These are phyloP conservation scores for Cynoglossus semilaevis DNA, from an alignment of 2,113 vertebrate genomes.

Conservation along the genomic window DNA sequence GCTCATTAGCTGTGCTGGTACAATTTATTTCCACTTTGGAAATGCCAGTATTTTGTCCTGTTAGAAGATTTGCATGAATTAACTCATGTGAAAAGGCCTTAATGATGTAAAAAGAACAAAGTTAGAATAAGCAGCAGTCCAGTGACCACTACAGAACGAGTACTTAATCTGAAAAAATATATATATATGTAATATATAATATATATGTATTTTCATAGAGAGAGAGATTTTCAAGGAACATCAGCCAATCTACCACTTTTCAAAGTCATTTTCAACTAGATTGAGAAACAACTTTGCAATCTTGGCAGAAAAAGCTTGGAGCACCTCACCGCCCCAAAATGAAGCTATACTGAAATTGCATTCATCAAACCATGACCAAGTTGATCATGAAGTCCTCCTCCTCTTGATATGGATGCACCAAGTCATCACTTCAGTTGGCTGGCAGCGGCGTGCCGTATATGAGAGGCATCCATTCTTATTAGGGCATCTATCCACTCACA, in stretches of 20 bases:
- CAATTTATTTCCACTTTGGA: not conserved
- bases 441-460: constrained; percentile 47
- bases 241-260: constrained; percentile 7
- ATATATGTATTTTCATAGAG: no score
- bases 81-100: no score
- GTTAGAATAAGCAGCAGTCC: not conserved
- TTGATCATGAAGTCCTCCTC: constrained; percentile 54
- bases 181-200: no score
- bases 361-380: constrained; percentile 59
- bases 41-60: not conserved
- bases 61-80: not conserved
- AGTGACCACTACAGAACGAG: no score
- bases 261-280: constrained; percentile 16
- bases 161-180: no score
- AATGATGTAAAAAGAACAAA: no score
- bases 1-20: not conserved
- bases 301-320: not conserved
- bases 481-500: constrained; percentile 47
- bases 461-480: constrained; percentile 67
- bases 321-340: constrained; percentile 28
- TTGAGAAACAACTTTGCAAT: constrained; percentile 26
- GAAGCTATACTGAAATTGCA: constrained; percentile 41
- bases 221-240: no score
- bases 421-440: constrained; percentile 58
- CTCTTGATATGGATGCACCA: constrained; percentile 50